Evolutionary conservation across 1,140 invertebrate species (phyloP).

Genomic region (Drosophila ficusphila): DNA sequence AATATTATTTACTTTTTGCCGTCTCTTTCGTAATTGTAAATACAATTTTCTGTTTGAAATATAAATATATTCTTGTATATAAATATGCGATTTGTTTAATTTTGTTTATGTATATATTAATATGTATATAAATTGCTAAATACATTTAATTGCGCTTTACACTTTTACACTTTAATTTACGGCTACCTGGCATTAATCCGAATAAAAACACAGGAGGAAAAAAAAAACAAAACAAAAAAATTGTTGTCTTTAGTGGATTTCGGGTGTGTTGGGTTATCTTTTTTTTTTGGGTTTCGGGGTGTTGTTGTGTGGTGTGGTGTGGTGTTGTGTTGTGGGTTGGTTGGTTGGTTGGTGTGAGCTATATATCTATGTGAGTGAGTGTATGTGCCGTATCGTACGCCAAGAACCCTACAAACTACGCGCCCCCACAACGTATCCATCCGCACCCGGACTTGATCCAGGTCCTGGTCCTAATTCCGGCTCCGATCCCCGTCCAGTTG

Average conservation of each 20-base stretch:
- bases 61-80: constrained; percentile 71
- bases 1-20: constrained; percentile 5
- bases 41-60: constrained; percentile 64
- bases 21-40: constrained; percentile 55
- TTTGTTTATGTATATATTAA: constrained; percentile 53
- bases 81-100: constrained; percentile 67
- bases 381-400: constrained; percentile 22
- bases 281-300: too few species aligned
- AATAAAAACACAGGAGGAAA: constrained; percentile 62
- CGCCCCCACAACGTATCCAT: constrained; percentile 42
- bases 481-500: constrained; percentile 24
- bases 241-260: constrained; percentile 37
- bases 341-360: constrained; percentile 39
- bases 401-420: constrained; percentile 58
- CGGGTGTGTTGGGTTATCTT: too few species aligned
- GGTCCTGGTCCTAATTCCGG: constrained; percentile 20
- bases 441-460: constrained; percentile 13
- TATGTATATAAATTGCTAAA: constrained; percentile 76
- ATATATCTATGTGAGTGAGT: constrained; percentile 37
- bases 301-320: neutral
- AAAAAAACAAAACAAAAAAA: constrained; percentile 48
- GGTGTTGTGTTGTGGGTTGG: constrained; percentile 3
- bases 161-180: constrained; percentile 61
- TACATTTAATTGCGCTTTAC: constrained; percentile 80
- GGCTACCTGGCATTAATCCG: constrained; percentile 64